phyloP scores from a whole-genome alignment of 2,113 vertebrate species.

The Macrotus californicus region DNA sequence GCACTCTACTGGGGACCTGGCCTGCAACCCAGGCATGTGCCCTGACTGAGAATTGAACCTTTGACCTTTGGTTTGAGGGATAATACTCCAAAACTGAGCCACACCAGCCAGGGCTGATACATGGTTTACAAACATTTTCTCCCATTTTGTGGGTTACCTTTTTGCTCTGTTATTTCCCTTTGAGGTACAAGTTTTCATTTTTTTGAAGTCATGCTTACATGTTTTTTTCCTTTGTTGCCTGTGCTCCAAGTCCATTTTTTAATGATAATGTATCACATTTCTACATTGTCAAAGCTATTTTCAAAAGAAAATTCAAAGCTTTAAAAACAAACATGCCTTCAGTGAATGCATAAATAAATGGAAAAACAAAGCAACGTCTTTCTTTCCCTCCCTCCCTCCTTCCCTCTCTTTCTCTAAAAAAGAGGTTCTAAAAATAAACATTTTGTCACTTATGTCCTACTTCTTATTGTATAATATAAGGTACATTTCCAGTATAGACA shows the following conservation, averaged over 20 bases:
- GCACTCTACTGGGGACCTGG: too few relatives aligned
- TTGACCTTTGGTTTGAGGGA: too few relatives aligned
- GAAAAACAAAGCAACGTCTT: too few relatives aligned
- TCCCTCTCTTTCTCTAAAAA: too few relatives aligned
- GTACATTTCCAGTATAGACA: background rate
- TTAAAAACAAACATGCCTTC: background rate
- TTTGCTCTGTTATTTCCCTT: background rate
- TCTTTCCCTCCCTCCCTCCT: too few relatives aligned
- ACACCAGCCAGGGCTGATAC: too few relatives aligned
- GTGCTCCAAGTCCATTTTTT: background rate
- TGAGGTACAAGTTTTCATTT: background rate
- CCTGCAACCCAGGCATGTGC: too few relatives aligned
- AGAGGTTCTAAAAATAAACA: background rate
- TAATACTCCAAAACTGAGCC: too few relatives aligned
- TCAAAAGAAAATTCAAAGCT: constrained; percentile 3
- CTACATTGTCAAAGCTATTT: constrained; percentile 4
- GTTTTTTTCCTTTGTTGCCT: background rate
- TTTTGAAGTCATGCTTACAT: background rate
- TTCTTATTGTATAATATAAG: background rate
- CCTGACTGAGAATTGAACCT: too few relatives aligned
- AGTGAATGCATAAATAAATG: too few relatives aligned
- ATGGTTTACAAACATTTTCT: background rate
- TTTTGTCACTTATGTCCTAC: background rate
- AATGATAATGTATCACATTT: background rate
- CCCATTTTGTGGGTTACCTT: background rate